phyloP scores from a whole-genome alignment of 2,113 vertebrate genomes.

The Anarhynchus alexandrinus region DNA sequence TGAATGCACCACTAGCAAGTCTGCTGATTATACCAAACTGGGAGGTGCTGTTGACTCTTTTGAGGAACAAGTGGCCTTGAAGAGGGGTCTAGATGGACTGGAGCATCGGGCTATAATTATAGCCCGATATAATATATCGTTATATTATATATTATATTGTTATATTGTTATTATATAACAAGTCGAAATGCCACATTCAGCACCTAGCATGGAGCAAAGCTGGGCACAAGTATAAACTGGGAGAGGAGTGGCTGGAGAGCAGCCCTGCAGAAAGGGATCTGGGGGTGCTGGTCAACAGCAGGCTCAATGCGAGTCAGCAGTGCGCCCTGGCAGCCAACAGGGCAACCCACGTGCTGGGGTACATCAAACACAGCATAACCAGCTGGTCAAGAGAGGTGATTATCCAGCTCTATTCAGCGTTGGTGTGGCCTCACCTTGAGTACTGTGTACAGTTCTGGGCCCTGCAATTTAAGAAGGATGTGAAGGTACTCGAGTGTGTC shows the following conservation, averaged over 20 bases:
- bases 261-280: background rate
- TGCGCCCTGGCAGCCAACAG: background rate
- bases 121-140: too few relatives aligned
- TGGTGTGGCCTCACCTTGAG: background rate
- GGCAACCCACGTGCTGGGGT: background rate
- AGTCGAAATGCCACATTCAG: background rate
- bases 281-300: background rate
- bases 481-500: background rate
- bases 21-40: background rate
- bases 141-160: too few relatives aligned
- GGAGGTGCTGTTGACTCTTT: background rate
- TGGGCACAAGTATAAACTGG: rapidly evolving
- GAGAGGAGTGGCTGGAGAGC: background rate
- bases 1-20: background rate
- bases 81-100: background rate
- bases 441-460: too few relatives aligned
- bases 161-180: too few relatives aligned
- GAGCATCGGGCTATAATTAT: too few relatives aligned
- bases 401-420: rapidly evolving
- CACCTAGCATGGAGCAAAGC: background rate
- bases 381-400: background rate
- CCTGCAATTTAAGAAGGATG: background rate
- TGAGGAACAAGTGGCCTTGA: background rate
- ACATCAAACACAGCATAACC: background rate
- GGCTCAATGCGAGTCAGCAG: background rate